A percentile compares a stretch with the other conserved stretches of the same genome.
phyloP scores from a whole-genome alignment of 2,113 vertebrate species.

The Oenanthe oenanthe region DNA sequence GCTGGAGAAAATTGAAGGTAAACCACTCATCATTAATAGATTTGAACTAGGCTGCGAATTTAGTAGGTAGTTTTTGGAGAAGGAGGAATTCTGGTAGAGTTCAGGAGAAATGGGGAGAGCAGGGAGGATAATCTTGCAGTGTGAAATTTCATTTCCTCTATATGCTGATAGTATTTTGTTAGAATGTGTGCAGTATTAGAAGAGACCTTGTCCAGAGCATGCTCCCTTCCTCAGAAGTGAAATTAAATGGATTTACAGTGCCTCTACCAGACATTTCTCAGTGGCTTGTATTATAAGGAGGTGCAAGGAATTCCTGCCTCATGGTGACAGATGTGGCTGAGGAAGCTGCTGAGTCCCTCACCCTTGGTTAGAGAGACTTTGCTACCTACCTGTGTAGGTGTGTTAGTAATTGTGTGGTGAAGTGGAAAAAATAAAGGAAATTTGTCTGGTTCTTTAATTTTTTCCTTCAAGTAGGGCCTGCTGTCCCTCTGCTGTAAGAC shows the following conservation, averaged over 20 bases:
- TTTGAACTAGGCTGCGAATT: not conserved
- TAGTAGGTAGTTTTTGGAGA: not conserved
- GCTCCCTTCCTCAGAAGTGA: not conserved
- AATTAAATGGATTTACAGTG: not conserved
- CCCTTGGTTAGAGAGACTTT: not conserved
- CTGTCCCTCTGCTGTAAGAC: accelerated
- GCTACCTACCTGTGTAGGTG: not conserved
- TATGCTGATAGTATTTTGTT: not conserved
- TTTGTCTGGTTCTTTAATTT: not conserved
- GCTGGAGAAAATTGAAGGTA: not conserved
- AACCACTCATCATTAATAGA: not conserved
- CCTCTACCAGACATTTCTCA: not conserved
- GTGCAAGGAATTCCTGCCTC: not conserved
- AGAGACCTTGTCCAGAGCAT: not conserved
- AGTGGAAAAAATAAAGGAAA: not conserved
- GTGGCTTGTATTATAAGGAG: not conserved
- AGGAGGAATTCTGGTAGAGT: not conserved
- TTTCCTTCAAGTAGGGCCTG: not conserved
- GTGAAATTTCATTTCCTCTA: not conserved
- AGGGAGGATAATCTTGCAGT: not conserved
- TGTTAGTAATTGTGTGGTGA: not conserved
- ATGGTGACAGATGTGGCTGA: not conserved
- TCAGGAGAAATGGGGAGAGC: not conserved
- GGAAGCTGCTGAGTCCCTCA: not conserved
- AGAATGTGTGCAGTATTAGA: not conserved